Evolutionary conservation across 2,888 invertebrate species (phyloP).

Genomic region (Diaphora mendica): DNA sequence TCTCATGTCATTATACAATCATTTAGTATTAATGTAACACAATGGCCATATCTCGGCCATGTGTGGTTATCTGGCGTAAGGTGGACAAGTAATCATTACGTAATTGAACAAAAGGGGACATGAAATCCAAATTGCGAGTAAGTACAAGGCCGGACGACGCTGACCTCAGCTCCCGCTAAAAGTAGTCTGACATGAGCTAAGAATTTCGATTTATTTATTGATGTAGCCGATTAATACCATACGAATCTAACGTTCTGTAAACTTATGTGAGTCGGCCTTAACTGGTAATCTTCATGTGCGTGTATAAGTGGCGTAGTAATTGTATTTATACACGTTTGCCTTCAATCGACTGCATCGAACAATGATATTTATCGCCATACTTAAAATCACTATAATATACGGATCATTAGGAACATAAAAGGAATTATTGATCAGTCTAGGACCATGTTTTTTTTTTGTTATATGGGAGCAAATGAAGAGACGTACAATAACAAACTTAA

Average conservation of each 20-base stretch:
- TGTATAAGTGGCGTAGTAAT: not conserved
- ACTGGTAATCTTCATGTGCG: constrained; percentile 3
- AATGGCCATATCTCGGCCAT: constrained; percentile 51
- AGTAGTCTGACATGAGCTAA: constrained; percentile 54
- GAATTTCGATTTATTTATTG: constrained; percentile 51
- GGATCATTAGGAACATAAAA: not conserved
- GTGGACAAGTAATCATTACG: constrained; percentile 64
- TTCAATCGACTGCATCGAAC: not conserved
- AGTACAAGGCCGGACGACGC: constrained; percentile 54
- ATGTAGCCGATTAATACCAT: constrained; percentile 18
- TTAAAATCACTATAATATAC: not conserved
- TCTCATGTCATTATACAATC: constrained; percentile 25
- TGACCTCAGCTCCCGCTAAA: constrained; percentile 60
- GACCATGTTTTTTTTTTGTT: too few species aligned
- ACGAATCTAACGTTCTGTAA: not conserved
- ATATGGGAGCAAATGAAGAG: too few species aligned
- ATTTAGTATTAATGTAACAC: constrained; percentile 45
- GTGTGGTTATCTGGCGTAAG: constrained; percentile 63
- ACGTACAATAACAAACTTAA: too few species aligned
- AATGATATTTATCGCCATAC: constrained; percentile 3
- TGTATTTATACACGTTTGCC: constrained; percentile 3
- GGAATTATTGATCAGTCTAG: too few species aligned
- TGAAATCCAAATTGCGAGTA: constrained; percentile 64
- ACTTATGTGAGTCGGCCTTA: not conserved
- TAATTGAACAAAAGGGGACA: constrained; percentile 66